phyloP scores from a whole-genome alignment of 2,113 vertebrate species.

The Sceloporus undulatus region DNA sequence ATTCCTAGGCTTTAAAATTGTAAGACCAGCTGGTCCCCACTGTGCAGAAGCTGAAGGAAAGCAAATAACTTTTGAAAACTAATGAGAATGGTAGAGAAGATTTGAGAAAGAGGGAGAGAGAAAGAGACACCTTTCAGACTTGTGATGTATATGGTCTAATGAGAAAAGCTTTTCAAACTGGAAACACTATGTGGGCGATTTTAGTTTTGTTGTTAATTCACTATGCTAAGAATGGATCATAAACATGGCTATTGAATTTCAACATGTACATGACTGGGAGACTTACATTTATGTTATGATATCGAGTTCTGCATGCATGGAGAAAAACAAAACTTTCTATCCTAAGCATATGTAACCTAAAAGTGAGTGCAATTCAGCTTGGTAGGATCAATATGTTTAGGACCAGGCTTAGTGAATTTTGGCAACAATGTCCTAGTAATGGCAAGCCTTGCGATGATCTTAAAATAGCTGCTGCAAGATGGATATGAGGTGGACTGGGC shows the following conservation, averaged over 20 bases:
- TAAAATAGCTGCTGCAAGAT: not conserved
- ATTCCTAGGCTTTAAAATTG: conserved; percentile 48
- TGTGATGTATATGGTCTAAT: not conserved
- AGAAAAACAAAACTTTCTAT: not conserved
- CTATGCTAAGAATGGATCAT: conserved; percentile 6
- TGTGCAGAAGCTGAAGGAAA: conserved; percentile 49
- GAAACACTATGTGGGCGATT: conserved; percentile 17
- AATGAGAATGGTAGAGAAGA: conserved; percentile 51
- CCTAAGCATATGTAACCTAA: not conserved
- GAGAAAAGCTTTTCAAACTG: conserved; percentile 14
- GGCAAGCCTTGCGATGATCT: not conserved
- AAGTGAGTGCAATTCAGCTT: not conserved
- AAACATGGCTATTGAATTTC: conserved; percentile 4
- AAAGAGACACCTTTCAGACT: conserved; percentile 17
- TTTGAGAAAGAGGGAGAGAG: not conserved
- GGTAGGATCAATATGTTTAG: not conserved
- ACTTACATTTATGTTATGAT: not conserved
- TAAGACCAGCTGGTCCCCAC: conserved; percentile 45
- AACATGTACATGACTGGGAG: not conserved
- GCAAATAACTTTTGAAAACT: conserved; percentile 33
- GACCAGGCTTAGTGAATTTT: not conserved
- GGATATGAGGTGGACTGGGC: not conserved
- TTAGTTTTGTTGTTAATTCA: conserved; percentile 12
- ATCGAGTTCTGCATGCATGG: not conserved
- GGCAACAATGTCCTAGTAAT: conserved; percentile 6